A percentile compares a stretch with the other conserved stretches of the same genome.
phyloP scores from a whole-genome alignment of 2,113 vertebrate genomes.

The Plestiodon gilberti region DNA sequence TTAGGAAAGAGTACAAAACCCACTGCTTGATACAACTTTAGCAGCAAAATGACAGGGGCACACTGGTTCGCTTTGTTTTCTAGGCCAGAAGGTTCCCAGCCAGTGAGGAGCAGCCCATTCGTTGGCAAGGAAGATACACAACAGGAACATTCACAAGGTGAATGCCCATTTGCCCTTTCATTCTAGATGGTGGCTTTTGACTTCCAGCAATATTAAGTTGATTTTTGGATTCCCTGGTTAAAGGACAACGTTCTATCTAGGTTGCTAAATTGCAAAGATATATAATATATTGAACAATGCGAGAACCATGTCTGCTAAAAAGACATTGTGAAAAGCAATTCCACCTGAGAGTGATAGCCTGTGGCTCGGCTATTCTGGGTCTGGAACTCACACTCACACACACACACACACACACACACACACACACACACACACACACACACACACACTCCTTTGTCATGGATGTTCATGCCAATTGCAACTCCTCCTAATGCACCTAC shows the following conservation, averaged over 20 bases:
- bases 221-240: background rate
- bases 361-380: background rate
- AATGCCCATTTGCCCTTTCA: background rate
- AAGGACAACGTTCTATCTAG: background rate
- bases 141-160: background rate
- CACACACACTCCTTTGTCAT: no score
- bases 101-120: background rate
- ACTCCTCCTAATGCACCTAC: background rate
- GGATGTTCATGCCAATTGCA: background rate
- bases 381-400: background rate
- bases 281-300: background rate
- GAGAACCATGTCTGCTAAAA: background rate
- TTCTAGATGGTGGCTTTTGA: background rate
- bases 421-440: no score
- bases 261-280: background rate
- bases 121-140: background rate
- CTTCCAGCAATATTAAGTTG: background rate
- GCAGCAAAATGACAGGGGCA: background rate
- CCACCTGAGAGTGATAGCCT: no score
- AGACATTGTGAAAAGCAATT: no score
- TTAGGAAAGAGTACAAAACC: background rate
- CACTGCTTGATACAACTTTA: background rate
- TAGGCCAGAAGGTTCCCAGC: background rate
- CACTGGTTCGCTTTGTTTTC: background rate
- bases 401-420: no score